Percentiles rank a stretch among this genome's conserved stretches.
Evolutionary conservation across 2,888 invertebrate genomes (phyloP).

Genomic region (Macrosoma leucophasiata): DNA sequence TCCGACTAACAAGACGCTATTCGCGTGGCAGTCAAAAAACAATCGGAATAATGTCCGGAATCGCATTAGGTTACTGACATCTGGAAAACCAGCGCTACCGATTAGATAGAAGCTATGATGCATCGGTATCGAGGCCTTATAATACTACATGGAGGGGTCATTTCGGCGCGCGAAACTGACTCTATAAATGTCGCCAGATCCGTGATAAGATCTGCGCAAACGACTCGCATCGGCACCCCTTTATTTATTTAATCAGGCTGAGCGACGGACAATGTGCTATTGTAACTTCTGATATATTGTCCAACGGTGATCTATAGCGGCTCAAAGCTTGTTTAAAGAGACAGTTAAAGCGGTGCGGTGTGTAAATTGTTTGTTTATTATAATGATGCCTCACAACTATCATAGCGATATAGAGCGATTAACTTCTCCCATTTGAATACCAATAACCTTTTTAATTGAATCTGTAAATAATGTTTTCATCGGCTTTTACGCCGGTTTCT

Average conservation of each 20-base stretch:
- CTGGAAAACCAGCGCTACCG: conserved; percentile 31
- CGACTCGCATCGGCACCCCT: conserved; percentile 65
- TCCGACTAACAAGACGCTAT: conserved; percentile 36
- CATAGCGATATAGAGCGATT: neutral
- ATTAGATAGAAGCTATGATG: conserved; percentile 39
- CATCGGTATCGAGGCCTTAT: conserved; percentile 42
- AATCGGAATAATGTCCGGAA: conserved; percentile 35
- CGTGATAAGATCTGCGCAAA: conserved; percentile 63
- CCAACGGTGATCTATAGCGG: conserved; percentile 49
- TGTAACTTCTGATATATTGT: conserved; percentile 69
- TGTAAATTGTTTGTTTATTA: conserved; percentile 20
- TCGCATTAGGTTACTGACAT: conserved; percentile 27
- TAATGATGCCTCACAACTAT: conserved; percentile 7
- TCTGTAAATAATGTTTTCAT: too few species aligned
- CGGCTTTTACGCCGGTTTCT: too few species aligned
- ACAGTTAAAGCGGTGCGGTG: conserved; percentile 29
- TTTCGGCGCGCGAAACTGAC: conserved; percentile 40
- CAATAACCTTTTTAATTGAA: too few species aligned
- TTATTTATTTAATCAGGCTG: conserved; percentile 71
- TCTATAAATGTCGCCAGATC: conserved; percentile 51
- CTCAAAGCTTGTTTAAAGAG: conserved; percentile 38
- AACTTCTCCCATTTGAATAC: too few species aligned
- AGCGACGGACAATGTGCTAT: conserved; percentile 73
- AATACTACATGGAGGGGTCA: conserved; percentile 39
- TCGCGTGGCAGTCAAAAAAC: conserved; percentile 33